These are phyloP conservation scores for Patella depressa DNA, from an alignment of 2,888 invertebrate genomes.

Conservation along the genomic window DNA sequence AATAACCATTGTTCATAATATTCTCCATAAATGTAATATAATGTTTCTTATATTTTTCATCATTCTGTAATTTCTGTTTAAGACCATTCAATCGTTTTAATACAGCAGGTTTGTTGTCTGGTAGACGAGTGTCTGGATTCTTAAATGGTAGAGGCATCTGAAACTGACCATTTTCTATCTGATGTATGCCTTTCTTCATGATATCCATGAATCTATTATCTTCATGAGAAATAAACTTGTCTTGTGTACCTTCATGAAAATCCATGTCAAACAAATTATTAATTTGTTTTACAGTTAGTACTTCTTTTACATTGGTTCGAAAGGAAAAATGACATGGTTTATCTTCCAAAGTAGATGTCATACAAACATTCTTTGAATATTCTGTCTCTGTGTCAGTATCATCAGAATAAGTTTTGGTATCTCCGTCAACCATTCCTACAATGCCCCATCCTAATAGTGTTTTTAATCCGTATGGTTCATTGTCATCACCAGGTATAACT, in stretches of 20 bases:
- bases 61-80: neutral
- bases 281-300: neutral
- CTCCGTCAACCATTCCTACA: neutral
- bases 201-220: slow-evolving; percentile 20
- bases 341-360: neutral
- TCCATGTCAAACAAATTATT: slow-evolving; percentile 1
- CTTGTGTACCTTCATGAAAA: neutral
- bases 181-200: slow-evolving; percentile 13
- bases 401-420: no score
- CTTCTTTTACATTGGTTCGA: slow-evolving; percentile 12
- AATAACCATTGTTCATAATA: slow-evolving; percentile 23
- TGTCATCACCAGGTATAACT: neutral
- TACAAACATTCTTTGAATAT: no score
- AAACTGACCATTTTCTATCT: slow-evolving; percentile 21
- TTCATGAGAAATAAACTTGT: slow-evolving; percentile 1
- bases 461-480: neutral
- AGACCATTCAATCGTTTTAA: slow-evolving; percentile 13
- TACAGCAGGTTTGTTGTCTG: slow-evolving; percentile 19
- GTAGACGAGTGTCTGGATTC: slow-evolving; percentile 15
- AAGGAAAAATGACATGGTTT: slow-evolving; percentile 9
- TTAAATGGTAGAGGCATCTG: slow-evolving; percentile 21
- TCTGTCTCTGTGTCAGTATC: no score
- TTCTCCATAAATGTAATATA: slow-evolving; percentile 30
- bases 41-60: slow-evolving; percentile 14
- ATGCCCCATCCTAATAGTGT: neutral